Conservation (phyloP, 1,140 invertebrate species). For the Apocrypta bakeri region DNA sequence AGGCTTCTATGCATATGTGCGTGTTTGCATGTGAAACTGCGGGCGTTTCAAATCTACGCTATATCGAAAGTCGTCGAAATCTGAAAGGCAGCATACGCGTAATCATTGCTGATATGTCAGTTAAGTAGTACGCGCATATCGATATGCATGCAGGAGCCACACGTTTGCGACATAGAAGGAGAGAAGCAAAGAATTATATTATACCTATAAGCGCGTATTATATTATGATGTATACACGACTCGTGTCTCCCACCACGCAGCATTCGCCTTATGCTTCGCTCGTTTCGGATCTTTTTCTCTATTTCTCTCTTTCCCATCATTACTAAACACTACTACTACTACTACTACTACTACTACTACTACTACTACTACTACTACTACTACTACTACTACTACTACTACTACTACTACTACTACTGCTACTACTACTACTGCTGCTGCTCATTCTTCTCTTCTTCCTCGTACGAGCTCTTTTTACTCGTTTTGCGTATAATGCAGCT, state of each 20-base stretch:
- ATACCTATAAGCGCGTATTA: constrained; percentile 26
- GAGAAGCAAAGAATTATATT: constrained; percentile 28
- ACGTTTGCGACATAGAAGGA: background rate
- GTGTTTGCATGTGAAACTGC: too few species aligned
- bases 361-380: background rate
- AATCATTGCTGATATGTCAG: constrained; percentile 48
- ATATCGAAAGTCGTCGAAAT: constrained; percentile 44
- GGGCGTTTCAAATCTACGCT: background rate
- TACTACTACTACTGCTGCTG: constrained; percentile 44
- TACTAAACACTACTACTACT: too few species aligned
- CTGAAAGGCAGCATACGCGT: constrained; percentile 30
- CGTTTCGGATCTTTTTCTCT: constrained; percentile 38
- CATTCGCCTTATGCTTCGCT: constrained; percentile 46
- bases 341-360: too few species aligned
- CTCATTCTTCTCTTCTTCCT: constrained; percentile 54
- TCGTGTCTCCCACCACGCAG: background rate
- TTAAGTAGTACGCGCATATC: constrained; percentile 47
- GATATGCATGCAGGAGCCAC: background rate
- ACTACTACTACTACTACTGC: background rate
- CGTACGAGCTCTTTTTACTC: constrained; percentile 44
- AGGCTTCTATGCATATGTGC: too few species aligned
- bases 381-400: too few species aligned
- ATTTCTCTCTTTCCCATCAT: too few species aligned
- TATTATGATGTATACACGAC: constrained; percentile 43
- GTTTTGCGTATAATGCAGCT: constrained; percentile 44